Conservation (phyloP, 2,888 invertebrate species). For the Drosophila recens region DNA sequence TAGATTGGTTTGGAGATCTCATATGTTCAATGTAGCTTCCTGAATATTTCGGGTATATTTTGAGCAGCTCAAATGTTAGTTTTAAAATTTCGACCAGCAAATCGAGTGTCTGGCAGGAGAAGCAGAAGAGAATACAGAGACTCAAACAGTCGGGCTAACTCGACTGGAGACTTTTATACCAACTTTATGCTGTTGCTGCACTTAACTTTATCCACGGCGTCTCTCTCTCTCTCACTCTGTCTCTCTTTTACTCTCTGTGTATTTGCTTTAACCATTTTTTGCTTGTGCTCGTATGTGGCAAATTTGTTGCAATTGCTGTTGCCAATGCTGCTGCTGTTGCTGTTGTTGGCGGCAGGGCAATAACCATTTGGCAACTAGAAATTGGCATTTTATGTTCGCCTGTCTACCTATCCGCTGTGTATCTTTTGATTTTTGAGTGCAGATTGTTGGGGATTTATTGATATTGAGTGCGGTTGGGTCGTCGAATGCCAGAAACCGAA, state of each 20-base stretch:
- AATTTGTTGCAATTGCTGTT: constrained; percentile 53
- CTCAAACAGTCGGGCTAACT: not conserved
- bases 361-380: constrained; percentile 83
- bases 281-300: constrained; percentile 54
- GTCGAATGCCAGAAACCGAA: not conserved
- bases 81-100: too few relatives aligned
- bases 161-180: constrained; percentile 51
- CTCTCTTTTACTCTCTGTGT: constrained; percentile 8
- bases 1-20: too few relatives aligned
- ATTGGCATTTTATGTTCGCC: constrained; percentile 79
- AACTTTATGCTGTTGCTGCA: constrained; percentile 47
- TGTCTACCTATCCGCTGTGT: constrained; percentile 59
- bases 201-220: constrained; percentile 53
- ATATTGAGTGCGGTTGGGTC: constrained; percentile 68
- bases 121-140: not conserved
- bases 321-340: constrained; percentile 31
- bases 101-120: too few relatives aligned
- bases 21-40: too few relatives aligned
- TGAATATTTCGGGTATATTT: too few relatives aligned
- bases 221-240: not conserved
- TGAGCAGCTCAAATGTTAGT: too few relatives aligned
- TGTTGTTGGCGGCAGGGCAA: constrained; percentile 58
- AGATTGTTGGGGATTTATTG: constrained; percentile 75
- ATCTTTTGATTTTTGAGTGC: constrained; percentile 78
- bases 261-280: constrained; percentile 47